These are phyloP conservation scores for Octopus sinensis DNA, from an alignment of 1,140 invertebrate genomes.

Conservation along the genomic window DNA sequence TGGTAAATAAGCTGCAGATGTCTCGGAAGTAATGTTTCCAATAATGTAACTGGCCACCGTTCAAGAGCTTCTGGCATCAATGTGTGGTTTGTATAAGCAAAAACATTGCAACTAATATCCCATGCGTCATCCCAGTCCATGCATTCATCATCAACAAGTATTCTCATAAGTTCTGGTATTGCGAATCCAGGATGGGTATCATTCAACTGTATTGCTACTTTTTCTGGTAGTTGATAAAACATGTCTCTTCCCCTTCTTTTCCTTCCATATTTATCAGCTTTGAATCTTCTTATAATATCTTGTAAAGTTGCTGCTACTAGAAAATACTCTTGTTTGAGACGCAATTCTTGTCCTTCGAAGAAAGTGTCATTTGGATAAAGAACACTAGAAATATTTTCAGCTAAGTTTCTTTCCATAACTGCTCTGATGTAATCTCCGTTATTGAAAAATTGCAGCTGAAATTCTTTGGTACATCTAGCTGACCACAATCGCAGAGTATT, in stretches of 20 bases:
- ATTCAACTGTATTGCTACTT: constrained; percentile 92
- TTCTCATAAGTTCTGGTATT: constrained; percentile 93
- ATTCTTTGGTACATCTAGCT: constrained; percentile 92
- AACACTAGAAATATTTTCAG: constrained; percentile 95
- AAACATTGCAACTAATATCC: constrained; percentile 83
- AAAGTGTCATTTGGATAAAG: constrained; percentile 95
- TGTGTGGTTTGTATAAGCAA: constrained; percentile 95
- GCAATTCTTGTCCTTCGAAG: constrained; percentile 81
- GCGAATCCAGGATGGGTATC: constrained; percentile 97
- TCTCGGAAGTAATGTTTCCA: constrained; percentile 84
- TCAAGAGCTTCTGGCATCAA: constrained; percentile 96
- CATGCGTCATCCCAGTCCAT: constrained; percentile 86
- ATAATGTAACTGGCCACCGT: constrained; percentile 85
- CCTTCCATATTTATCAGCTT: constrained; percentile 86
- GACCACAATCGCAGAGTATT: constrained; percentile 96
- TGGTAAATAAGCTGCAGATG: constrained; percentile 97
- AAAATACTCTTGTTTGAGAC: constrained; percentile 98
- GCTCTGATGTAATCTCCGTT: constrained; percentile 98
- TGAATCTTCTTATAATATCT: constrained; percentile 92
- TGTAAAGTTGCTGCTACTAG: constrained; percentile 94
- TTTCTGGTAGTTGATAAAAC: constrained; percentile 87
- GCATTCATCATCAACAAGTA: constrained; percentile 89
- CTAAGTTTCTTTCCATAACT: constrained; percentile 90
- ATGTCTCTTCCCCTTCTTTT: constrained; percentile 75
- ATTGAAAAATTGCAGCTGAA: constrained; percentile 96